phyloP scores from a whole-genome alignment of 2,113 vertebrate genomes.

The Pseudorectes ferrugineus region DNA sequence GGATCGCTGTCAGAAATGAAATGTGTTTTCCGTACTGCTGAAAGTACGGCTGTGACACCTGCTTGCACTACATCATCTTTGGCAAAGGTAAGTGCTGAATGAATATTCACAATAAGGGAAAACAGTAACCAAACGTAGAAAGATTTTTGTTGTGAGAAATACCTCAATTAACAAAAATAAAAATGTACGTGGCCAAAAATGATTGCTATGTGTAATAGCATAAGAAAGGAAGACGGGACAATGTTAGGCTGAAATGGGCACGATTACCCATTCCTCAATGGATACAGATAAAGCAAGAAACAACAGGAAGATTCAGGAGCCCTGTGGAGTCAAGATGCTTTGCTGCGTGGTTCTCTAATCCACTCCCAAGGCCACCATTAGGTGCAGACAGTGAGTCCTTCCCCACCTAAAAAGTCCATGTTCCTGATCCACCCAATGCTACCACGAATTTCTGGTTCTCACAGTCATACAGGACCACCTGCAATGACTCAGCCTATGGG shows the following conservation, averaged over 20 bases:
- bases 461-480: neutral
- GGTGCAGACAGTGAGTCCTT: neutral
- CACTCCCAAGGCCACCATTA: neutral
- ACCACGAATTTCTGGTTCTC: neutral
- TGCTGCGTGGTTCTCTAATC: neutral
- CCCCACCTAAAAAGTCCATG: neutral
- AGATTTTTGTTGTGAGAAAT: neutral
- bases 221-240: neutral
- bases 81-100: constrained; percentile 40
- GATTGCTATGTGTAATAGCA: neutral
- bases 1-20: constrained; percentile 30
- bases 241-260: neutral
- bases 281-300: neutral
- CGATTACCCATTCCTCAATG: neutral
- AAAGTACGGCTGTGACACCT: constrained; percentile 38
- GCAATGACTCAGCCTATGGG: neutral
- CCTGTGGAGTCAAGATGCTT: neutral
- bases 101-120: constrained; percentile 1
- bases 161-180: neutral
- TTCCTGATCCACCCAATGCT: neutral
- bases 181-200: neutral
- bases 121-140: neutral
- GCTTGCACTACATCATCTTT: constrained; percentile 50
- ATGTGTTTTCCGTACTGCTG: constrained; percentile 28
- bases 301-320: neutral